Conservation (phyloP, 2,797 vertebrate genomes). For the Pristis pectinata region DNA sequence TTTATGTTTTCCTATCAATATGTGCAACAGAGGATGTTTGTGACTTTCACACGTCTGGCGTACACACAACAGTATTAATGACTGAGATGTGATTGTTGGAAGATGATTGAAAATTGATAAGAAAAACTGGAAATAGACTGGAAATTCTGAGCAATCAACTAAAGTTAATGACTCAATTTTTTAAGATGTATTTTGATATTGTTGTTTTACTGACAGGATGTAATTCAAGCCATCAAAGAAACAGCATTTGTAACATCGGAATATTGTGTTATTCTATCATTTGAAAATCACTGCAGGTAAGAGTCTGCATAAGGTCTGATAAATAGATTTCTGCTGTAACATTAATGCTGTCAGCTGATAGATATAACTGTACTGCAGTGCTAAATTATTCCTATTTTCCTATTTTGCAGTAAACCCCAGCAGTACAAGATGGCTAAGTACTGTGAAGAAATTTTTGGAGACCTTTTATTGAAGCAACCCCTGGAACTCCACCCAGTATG, state of each 20-base stretch:
- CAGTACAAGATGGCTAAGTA: slow-evolving; percentile 99
- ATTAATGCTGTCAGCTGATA: background rate
- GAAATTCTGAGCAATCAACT: background rate
- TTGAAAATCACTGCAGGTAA: slow-evolving; percentile 99
- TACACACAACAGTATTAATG: background rate
- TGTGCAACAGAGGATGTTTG: background rate
- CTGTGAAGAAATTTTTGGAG: slow-evolving; percentile 93
- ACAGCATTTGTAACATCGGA: slow-evolving; percentile 92
- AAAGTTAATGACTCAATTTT: background rate
- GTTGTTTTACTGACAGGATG: slow-evolving; percentile 65
- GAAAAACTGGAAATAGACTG: background rate
- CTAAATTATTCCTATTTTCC: slow-evolving; percentile 37
- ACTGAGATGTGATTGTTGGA: background rate
- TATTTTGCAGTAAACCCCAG: slow-evolving; percentile 81
- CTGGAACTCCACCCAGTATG: slow-evolving; percentile 81
- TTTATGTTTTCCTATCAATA: background rate
- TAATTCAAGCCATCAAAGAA: slow-evolving; percentile 94
- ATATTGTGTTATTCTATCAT: slow-evolving; percentile 92
- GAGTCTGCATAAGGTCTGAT: background rate
- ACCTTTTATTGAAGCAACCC: slow-evolving; percentile 83
- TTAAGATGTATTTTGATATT: background rate
- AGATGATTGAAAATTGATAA: background rate
- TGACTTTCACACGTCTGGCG: background rate
- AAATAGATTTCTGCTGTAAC: background rate
- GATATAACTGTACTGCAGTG: background rate